Conservation (phyloP, 2,113 vertebrate species). For the Gymnocephalus cernua region DNA sequence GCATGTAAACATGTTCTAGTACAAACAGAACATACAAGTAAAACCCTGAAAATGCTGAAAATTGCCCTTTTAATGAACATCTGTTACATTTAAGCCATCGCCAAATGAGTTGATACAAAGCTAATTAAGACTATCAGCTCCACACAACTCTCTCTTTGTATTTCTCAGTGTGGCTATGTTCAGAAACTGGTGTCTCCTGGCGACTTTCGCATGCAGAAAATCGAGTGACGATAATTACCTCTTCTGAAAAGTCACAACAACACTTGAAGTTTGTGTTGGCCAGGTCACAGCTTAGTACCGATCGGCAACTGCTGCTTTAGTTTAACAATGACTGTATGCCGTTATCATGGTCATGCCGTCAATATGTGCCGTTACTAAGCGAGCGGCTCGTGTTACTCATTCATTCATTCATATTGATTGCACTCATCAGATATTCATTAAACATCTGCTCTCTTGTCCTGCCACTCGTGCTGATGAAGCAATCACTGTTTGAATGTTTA, state of each 20-base stretch:
- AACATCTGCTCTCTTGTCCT: constrained; percentile 71
- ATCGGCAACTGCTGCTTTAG: not conserved
- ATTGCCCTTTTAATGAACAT: too few relatives aligned
- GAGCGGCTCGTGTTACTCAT: constrained; percentile 45
- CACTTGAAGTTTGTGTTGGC: not conserved
- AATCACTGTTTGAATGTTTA: constrained; percentile 61
- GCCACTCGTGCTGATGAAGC: constrained; percentile 48
- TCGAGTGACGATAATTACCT: too few relatives aligned
- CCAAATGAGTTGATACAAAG: too few relatives aligned
- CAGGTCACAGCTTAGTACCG: not conserved
- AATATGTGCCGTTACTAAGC: constrained; percentile 34
- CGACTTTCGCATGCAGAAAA: too few relatives aligned
- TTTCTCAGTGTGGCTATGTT: too few relatives aligned
- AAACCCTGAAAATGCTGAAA: too few relatives aligned
- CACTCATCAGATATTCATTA: constrained; percentile 72
- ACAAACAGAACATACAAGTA: too few relatives aligned
- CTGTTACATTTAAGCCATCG: too few relatives aligned
- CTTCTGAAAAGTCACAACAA: not conserved
- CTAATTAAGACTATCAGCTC: too few relatives aligned
- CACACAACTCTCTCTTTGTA: too few relatives aligned
- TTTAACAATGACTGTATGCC: not conserved
- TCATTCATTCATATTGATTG: constrained; percentile 65
- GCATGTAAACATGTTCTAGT: too few relatives aligned
- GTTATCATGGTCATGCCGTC: constrained; percentile 12
- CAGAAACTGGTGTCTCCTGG: too few relatives aligned